Evolutionary conservation across 2,797 vertebrate genomes (phyloP).

Genomic region (Phrynocephalus forsythii): DNA sequence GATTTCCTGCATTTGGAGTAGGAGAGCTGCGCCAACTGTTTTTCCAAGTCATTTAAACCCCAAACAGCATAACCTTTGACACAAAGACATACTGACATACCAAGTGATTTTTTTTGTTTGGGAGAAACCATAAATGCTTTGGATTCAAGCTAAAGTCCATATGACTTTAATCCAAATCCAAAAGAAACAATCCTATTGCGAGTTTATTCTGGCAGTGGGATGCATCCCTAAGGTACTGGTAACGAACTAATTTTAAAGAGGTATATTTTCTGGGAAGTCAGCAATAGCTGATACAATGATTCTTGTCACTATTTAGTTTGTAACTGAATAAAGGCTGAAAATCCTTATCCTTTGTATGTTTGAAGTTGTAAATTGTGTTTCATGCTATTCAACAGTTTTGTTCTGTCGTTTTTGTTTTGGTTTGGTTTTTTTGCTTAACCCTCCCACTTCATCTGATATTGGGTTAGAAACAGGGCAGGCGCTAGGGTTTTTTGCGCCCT

Average conservation of each 20-base stretch:
- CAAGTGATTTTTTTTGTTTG: background rate
- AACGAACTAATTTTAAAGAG: no score
- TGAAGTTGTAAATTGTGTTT: background rate
- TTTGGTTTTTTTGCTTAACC: background rate
- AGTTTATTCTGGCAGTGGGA: no score
- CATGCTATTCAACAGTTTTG: background rate
- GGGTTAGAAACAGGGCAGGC: background rate
- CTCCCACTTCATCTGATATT: background rate
- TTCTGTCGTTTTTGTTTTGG: background rate
- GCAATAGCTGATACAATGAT: no score
- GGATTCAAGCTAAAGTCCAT: background rate
- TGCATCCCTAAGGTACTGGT: no score
- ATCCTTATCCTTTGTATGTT: background rate
- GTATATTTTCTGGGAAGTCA: no score
- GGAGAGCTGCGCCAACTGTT: background rate
- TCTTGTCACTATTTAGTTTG: background rate
- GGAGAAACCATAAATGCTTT: background rate
- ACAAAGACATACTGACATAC: no score
- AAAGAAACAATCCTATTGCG: background rate
- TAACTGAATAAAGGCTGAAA: background rate
- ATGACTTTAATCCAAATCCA: background rate
- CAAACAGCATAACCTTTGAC: background rate
- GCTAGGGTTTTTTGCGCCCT: no score
- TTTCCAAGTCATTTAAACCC: background rate
- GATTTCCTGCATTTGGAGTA: background rate